Percentiles rank a stretch among this genome's conserved stretches.
Conservation (phyloP, 2,888 invertebrate genomes). For the Patella caerulea region DNA sequence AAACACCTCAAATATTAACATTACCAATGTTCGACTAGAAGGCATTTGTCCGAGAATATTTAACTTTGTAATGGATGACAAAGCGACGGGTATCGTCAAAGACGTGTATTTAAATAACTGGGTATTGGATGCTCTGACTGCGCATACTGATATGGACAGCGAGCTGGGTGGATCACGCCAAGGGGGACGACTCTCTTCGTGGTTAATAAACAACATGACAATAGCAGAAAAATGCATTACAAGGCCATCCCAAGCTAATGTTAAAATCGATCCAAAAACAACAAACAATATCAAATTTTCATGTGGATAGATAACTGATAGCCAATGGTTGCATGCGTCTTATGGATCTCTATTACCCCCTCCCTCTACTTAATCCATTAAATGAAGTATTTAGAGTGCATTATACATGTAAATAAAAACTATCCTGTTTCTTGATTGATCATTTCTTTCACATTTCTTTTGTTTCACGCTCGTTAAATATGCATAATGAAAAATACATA, state of each 20-base stretch:
- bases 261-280: background rate
- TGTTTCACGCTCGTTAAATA: no score
- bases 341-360: no score
- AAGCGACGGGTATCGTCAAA: slow-evolving; percentile 9
- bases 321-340: no score
- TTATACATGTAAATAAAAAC: no score
- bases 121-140: slow-evolving; percentile 15
- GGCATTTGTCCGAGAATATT: slow-evolving; percentile 12
- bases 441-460: no score
- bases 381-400: no score
- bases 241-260: background rate
- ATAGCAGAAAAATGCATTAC: background rate
- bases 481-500: no score
- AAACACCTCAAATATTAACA: background rate
- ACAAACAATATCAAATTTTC: background rate
- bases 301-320: background rate
- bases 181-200: background rate
- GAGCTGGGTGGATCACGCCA: background rate
- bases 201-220: background rate
- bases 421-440: no score
- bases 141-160: slow-evolving; percentile 17
- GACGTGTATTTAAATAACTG: slow-evolving; percentile 16
- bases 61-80: slow-evolving; percentile 5
- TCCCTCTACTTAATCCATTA: no score
- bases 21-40: slow-evolving; percentile 10